Base-by-base conservation (phyloP, 2,888 invertebrate genomes). In the Meandrusa payeni region DNA sequence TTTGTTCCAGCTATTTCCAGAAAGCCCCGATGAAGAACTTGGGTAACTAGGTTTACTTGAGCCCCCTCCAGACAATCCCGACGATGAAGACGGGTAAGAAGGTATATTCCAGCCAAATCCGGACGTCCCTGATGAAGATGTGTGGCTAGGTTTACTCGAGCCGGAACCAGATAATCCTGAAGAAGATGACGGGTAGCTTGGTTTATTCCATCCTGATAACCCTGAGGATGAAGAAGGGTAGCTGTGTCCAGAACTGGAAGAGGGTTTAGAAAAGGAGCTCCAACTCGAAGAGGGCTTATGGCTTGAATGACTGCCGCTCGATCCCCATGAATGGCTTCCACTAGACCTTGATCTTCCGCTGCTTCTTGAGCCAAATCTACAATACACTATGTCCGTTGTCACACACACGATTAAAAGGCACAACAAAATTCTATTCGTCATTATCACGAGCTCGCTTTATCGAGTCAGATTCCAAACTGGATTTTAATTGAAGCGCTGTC, bases 371-470 rank as follows among this genome's bases (percentile, higher is more conserved):
- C 64, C 48, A 17, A 53, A 50, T 27, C 65, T 52, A 27, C 56
- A 41, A 54, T 74, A 65, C 55, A 73, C 64, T 33, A 63, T 56
- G 51, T 64, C 61, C 20, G 65, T 54, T 34, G 62, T 56, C 22
- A 69, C 41, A 59, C 64, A 64, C 46, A 64, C 54, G 46, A 79
- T 50, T 41, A 78, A 61, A 7, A 81, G 64, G 58, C 74, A 71
- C 64, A 78, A 69, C 67, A 80, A 56, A 54, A 69, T 36, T 54
- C 65, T 77, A 65, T 62, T 75, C 62, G 66, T 75, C 82, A 81
- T 81, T 47, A 55, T 66, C 50, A 51, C 46, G 51, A 57, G 47
- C 44, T 51, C 46, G 46, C 56, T 50, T 52, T 47, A 19, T 56
- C 61, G 52, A 51, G 61, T 57, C 59, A 59, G 50, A 54, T 46